Evolutionary conservation across 53 echinoderm and acorn worm genomes (phyloP).

Genomic region (Echinarachnius parma): DNA sequence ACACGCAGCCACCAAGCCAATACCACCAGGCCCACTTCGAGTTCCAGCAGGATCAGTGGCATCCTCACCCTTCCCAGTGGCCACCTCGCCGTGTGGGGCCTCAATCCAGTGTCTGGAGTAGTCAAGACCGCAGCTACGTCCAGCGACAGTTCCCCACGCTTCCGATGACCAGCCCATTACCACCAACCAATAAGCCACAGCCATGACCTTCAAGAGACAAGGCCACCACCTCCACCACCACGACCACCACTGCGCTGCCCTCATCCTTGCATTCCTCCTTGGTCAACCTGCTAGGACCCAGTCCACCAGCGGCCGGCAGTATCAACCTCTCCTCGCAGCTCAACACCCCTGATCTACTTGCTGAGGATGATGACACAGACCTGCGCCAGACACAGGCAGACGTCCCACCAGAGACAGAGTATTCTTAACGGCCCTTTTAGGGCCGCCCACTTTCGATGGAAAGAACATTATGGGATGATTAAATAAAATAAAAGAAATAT

Average conservation of each 20-base stretch:
- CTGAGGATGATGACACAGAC: slow-evolving; percentile 36
- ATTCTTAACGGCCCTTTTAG: too few relatives aligned
- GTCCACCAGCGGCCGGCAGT: slow-evolving; percentile 30
- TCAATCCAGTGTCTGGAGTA: slow-evolving; percentile 41
- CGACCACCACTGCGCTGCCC: slow-evolving; percentile 11
- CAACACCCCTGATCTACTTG: slow-evolving; percentile 39
- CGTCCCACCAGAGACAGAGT: too few relatives aligned
- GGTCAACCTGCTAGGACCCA: slow-evolving; percentile 26
- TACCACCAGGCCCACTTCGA: slow-evolving; percentile 22
- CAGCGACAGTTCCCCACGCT: slow-evolving; percentile 6
- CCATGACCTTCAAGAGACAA: slow-evolving; percentile 25
- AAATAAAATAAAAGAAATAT: too few relatives aligned
- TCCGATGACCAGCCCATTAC: slow-evolving; percentile 39
- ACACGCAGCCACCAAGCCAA: slow-evolving; percentile 22
- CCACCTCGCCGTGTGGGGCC: slow-evolving; percentile 15
- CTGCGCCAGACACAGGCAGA: slow-evolving; percentile 19
- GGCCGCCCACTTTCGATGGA: too few relatives aligned
- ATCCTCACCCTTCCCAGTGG: slow-evolving; percentile 37
- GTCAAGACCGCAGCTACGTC: slow-evolving; percentile 31
- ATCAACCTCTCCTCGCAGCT: slow-evolving; percentile 21
- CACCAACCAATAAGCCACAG: slow-evolving; percentile 37
- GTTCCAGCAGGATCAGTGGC: slow-evolving; percentile 26
- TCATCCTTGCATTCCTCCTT: slow-evolving; percentile 7
- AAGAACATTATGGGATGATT: too few relatives aligned
- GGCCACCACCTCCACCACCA: slow-evolving; percentile 43